Conservation (phyloP, 2,888 invertebrate species). For the Sesia apiformis region DNA sequence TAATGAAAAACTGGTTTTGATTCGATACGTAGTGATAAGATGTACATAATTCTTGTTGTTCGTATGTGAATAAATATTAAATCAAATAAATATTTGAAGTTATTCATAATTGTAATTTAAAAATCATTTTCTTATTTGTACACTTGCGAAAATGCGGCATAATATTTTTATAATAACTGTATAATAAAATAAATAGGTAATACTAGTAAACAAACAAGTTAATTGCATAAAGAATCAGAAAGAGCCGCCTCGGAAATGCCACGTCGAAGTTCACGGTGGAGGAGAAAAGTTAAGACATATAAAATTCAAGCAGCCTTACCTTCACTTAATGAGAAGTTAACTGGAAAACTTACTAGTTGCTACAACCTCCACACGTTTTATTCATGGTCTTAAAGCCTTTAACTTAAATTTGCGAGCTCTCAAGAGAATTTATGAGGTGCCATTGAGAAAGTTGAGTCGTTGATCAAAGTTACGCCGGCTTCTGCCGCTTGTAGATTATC, state of each 20-base stretch:
- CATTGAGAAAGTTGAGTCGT: conserved; percentile 45
- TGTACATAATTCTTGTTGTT: too few species aligned
- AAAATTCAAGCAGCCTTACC: conserved; percentile 14
- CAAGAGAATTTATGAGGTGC: conserved; percentile 45
- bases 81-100: too few species aligned
- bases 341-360: conserved; percentile 34
- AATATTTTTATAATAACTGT: too few species aligned
- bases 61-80: too few species aligned
- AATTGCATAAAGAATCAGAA: background rate
- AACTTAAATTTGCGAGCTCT: conserved; percentile 36
- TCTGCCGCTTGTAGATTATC: conserved; percentile 30
- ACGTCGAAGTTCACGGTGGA: conserved; percentile 2
- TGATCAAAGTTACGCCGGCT: conserved; percentile 38
- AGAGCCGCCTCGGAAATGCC: background rate
- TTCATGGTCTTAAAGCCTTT: conserved; percentile 40
- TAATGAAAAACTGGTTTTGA: too few species aligned
- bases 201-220: background rate
- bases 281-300: conserved; percentile 5
- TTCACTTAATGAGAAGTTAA: conserved; percentile 43
- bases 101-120: too few species aligned
- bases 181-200: background rate
- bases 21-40: too few species aligned
- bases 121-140: too few species aligned
- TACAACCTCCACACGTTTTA: conserved; percentile 42
- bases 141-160: background rate